A percentile compares a stretch with the other conserved stretches of the same genome.
These are phyloP conservation scores for Corydoras sp. DNA, from an alignment of 2,113 vertebrate genomes.

Conservation along the genomic window DNA sequence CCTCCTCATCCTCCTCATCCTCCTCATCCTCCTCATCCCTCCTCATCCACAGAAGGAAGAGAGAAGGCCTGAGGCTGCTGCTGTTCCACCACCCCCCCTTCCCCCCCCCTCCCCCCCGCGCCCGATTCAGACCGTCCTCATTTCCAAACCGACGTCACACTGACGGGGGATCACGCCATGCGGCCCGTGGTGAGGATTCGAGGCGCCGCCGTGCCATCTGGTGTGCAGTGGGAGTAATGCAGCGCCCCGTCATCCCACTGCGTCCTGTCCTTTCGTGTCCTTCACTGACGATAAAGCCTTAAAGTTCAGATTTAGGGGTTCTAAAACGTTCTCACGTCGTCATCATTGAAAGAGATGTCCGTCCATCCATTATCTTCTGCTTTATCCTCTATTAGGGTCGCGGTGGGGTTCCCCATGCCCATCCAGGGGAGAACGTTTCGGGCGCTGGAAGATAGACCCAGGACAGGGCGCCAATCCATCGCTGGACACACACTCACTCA, in stretches of 20 bases:
- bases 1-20: too few species aligned
- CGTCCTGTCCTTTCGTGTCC: not conserved
- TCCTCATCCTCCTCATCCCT: too few species aligned
- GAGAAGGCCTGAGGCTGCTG: not conserved
- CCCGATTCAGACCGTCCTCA: constrained; percentile 35
- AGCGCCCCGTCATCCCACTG: not conserved
- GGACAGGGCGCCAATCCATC: too few species aligned
- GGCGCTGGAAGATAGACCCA: too few species aligned
- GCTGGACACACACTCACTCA: too few species aligned
- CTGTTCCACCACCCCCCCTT: not conserved
- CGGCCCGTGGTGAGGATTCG: not conserved
- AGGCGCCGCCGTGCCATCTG: constrained; percentile 54
- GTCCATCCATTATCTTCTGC: too few species aligned
- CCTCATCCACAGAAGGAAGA: not conserved
- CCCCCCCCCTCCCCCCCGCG: constrained; percentile 8
- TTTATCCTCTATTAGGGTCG: too few species aligned
- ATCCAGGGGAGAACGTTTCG: too few species aligned
- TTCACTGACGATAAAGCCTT: not conserved
- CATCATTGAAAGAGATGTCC: too few species aligned
- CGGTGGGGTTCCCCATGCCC: too few species aligned
- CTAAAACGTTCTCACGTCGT: too few species aligned
- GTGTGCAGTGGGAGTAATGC: constrained; percentile 31
- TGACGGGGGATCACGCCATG: constrained; percentile 31
- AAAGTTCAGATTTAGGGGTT: too few species aligned
- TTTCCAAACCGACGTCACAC: constrained; percentile 25